These are phyloP conservation scores for Ispidina lecontei DNA, from an alignment of 2,797 vertebrate genomes.

Conservation along the genomic window DNA sequence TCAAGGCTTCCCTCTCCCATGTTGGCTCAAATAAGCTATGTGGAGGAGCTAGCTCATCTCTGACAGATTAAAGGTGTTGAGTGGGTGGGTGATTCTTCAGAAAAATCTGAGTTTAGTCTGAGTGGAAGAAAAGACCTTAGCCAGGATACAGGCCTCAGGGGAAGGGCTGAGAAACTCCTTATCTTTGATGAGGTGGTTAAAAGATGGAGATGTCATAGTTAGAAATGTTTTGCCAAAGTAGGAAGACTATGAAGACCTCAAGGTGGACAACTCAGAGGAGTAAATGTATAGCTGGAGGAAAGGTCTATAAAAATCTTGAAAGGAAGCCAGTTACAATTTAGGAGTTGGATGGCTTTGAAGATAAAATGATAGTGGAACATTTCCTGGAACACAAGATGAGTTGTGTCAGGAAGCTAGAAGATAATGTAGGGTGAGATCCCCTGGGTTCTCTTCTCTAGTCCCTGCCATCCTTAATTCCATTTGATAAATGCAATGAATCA, in stretches of 20 bases:
- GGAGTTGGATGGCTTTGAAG: constrained; percentile 8
- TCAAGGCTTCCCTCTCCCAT: neutral
- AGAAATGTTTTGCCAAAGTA: neutral
- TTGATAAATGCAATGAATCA: neutral
- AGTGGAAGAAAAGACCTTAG: neutral
- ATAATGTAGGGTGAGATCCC: neutral
- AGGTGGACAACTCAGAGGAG: neutral
- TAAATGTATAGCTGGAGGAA: neutral
- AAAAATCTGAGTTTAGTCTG: neutral
- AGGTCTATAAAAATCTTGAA: constrained; percentile 40
- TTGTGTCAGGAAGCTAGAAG: neutral
- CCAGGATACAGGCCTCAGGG: neutral
- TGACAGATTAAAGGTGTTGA: neutral
- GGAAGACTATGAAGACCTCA: neutral
- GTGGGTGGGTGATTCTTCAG: neutral
- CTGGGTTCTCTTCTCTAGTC: neutral
- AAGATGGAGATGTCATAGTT: neutral
- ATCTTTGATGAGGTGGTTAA: neutral
- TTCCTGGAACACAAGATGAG: constrained; percentile 15
- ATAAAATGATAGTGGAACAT: neutral
- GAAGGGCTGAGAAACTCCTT: neutral
- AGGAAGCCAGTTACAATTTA: constrained; percentile 3
- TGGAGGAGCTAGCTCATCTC: neutral
- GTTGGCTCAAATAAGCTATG: neutral
- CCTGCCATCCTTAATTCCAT: neutral